Base-by-base conservation (phyloP, 2,113 vertebrate species). In the Ammodytes dubius region DNA sequence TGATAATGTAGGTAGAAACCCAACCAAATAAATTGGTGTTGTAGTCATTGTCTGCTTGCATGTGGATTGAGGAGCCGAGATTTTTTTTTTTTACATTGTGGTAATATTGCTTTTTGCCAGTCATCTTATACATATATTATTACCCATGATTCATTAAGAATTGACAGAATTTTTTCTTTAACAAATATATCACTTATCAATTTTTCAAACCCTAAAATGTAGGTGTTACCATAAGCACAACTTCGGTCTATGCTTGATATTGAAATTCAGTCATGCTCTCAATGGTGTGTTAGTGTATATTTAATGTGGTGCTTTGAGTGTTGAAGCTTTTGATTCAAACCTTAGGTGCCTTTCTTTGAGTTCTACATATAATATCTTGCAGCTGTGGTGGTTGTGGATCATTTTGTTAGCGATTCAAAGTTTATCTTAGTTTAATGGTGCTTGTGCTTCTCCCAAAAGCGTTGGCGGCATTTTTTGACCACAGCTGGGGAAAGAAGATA, bases 401-500 rank as follows among this genome's bases (percentile, higher is more conserved):
- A 64, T 63, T 81, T 66, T 46, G 56, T 86, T 74, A 76, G 42
- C 56, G 50, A 58, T 76, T 78, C 47, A 4, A 42, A 39, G n/a
- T 64, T 49, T 47, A 53, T 72, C 42, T 66, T 12, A 61, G 43
- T 63, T 66, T 71, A 75, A 27, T 68, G 63, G 19, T 19, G 37
- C 37, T 56, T 19, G 14, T 71, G 76, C 64, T 71, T 83, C 74
- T 71, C 68, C 72, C 27, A 39, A 11, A 61, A 81, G 80, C 75
- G 12, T 60, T 56, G 63, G 52, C 7, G 5, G 42, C 54, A n/a
- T 76, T 70, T 27, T 88, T 4, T 53, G 42, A 42, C 70, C 76
- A 75, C 66, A 83, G 65, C 74, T 79, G 82, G 59, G 50, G 68
- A 81, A 58, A 83, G 72, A 49, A 83, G 57, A 82, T 73, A 37